A percentile compares a stretch with the other conserved stretches of the same genome.
Evolutionary conservation across 1,140 invertebrate species (phyloP).

Genomic region (Musca vetustissima): DNA sequence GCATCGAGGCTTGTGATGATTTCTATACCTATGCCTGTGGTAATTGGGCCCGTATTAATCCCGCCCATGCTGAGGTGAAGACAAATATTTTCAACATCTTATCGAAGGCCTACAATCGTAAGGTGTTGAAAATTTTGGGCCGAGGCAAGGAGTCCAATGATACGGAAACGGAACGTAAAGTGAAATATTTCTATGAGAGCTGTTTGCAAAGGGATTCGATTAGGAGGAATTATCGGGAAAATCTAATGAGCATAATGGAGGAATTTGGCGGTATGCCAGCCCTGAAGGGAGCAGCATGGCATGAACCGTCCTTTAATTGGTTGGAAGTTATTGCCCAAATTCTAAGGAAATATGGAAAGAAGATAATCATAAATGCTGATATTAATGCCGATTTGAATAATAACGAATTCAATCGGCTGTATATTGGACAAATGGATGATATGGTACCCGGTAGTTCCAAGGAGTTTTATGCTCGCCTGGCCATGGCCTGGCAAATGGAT

Average conservation of each 20-base stretch:
- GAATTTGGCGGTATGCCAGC: conserved; percentile 78
- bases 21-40: conserved; percentile 73
- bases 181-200: conserved; percentile 50
- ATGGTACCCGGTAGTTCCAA: conserved; percentile 26
- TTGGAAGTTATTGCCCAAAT: conserved; percentile 63
- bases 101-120: conserved; percentile 34
- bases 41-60: conserved; percentile 55
- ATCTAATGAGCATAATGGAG: conserved; percentile 60
- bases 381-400: conserved; percentile 38
- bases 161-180: conserved; percentile 40
- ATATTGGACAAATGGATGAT: conserved; percentile 39
- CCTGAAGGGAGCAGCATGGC: conserved; percentile 57
- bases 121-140: conserved; percentile 33
- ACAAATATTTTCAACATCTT: conserved; percentile 59
- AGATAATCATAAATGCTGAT: conserved; percentile 42
- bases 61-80: conserved; percentile 46
- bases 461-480: conserved; percentile 21
- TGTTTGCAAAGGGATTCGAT: conserved; percentile 51
- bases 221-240: conserved; percentile 60
- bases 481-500: conserved; percentile 22
- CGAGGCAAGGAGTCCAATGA: conserved; percentile 39
- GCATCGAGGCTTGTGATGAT: conserved; percentile 70
- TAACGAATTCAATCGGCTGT: conserved; percentile 40
- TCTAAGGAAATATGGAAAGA: conserved; percentile 66
- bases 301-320: conserved; percentile 65